Evolutionary conservation across 2,888 invertebrate genomes (phyloP).

Genomic region (Callyntrura sp.): DNA sequence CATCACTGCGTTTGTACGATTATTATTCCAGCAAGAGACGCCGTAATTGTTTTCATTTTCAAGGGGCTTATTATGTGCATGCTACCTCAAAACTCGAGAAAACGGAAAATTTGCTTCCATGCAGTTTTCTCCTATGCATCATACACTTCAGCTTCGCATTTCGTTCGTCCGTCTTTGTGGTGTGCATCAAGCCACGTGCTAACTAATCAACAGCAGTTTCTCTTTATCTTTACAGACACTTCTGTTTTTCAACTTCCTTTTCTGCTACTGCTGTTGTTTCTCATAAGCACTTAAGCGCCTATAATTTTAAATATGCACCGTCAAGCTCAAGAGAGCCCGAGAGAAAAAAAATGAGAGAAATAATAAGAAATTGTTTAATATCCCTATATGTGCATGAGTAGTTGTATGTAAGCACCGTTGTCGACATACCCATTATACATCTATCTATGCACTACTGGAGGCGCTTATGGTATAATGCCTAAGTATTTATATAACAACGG

Average conservation of each 20-base stretch:
- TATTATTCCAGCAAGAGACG: conserved; percentile 57
- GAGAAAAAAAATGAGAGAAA: conserved; percentile 18
- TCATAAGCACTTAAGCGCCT: conserved; percentile 21
- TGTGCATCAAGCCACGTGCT: conserved; percentile 58
- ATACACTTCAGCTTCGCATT: background rate
- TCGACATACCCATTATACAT: background rate
- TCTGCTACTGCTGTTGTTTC: background rate
- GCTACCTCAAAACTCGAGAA: conserved; percentile 16
- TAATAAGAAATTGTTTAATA: conserved; percentile 45
- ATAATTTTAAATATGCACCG: conserved; percentile 24
- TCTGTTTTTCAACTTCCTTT: too few species aligned
- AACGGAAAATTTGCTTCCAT: too few species aligned
- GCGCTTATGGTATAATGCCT: background rate
- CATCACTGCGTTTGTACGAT: conserved; percentile 51
- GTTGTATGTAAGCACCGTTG: too few species aligned
- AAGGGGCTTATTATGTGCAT: too few species aligned
- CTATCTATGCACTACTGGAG: background rate
- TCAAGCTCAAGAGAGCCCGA: conserved; percentile 34
- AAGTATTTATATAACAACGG: background rate
- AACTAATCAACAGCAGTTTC: conserved; percentile 66
- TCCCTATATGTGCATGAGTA: conserved; percentile 21
- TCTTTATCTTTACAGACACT: conserved; percentile 29
- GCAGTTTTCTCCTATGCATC: background rate
- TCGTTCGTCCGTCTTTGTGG: background rate
- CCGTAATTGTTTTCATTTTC: conserved; percentile 65